A percentile compares a stretch with the other conserved stretches of the same genome.
Conservation (phyloP, 2,888 invertebrate genomes). For the Azorinus chamasolen region DNA sequence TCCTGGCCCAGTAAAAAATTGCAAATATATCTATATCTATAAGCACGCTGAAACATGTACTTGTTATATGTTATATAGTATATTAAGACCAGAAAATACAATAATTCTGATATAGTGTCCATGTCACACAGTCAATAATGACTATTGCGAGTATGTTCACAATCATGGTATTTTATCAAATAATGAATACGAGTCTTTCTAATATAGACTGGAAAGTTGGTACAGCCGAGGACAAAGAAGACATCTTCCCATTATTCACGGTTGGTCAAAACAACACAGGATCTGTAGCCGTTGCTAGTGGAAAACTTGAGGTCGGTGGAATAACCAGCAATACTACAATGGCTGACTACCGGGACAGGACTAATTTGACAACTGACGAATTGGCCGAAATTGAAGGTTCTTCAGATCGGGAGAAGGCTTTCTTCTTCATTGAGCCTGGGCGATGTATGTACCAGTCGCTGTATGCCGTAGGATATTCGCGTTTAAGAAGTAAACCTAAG, state of each 20-base stretch:
- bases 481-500: constrained; percentile 48
- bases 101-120: too few relatives aligned
- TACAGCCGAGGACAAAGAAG: constrained; percentile 31
- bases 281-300: constrained; percentile 61
- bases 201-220: constrained; percentile 71
- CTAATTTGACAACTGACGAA: constrained; percentile 48
- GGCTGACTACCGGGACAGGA: constrained; percentile 45
- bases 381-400: constrained; percentile 6
- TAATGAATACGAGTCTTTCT: too few relatives aligned
- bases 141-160: too few relatives aligned
- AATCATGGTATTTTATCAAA: too few relatives aligned
- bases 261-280: constrained; percentile 52
- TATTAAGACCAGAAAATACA: too few relatives aligned
- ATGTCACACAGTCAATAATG: too few relatives aligned
- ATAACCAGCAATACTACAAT: constrained; percentile 51
- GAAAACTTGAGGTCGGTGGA: constrained; percentile 57
- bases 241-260: constrained; percentile 66
- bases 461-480: too few relatives aligned
- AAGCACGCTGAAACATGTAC: too few relatives aligned
- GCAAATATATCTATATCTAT: too few relatives aligned
- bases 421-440: constrained; percentile 70
- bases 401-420: constrained; percentile 27
- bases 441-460: constrained; percentile 65
- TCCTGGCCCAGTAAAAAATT: too few relatives aligned
- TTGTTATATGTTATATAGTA: too few relatives aligned